These are phyloP conservation scores for Anableps anableps DNA, from an alignment of 2,797 vertebrate genomes.

Conservation along the genomic window DNA sequence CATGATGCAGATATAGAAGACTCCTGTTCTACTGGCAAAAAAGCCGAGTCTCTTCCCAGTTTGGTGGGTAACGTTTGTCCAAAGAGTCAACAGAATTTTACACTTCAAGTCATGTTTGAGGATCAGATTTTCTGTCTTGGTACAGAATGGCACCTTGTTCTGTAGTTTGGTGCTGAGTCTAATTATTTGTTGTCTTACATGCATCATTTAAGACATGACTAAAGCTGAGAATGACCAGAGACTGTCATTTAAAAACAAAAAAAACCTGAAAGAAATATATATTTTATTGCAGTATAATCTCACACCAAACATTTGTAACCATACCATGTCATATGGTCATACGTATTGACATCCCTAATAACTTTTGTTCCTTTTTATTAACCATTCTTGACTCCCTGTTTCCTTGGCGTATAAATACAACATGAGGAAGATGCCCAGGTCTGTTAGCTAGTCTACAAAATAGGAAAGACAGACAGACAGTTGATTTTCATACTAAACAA, in stretches of 20 bases:
- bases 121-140: background rate
- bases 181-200: background rate
- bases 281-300: background rate
- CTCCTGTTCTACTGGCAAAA: background rate
- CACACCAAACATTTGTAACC: background rate
- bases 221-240: background rate
- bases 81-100: background rate
- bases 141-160: background rate
- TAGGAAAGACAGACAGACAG: background rate
- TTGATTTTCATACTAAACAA: background rate
- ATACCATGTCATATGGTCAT: too few relatives aligned
- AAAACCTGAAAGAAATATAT: background rate
- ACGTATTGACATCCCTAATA: too few relatives aligned
- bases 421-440: background rate
- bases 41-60: background rate
- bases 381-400: background rate
- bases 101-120: background rate
- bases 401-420: background rate
- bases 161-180: background rate
- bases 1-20: background rate
- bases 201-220: background rate
- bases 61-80: background rate
- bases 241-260: background rate
- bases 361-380: background rate
- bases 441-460: background rate